Evolutionary conservation across 2,113 vertebrate species (phyloP).

Genomic region (Anolis carolinensis): DNA sequence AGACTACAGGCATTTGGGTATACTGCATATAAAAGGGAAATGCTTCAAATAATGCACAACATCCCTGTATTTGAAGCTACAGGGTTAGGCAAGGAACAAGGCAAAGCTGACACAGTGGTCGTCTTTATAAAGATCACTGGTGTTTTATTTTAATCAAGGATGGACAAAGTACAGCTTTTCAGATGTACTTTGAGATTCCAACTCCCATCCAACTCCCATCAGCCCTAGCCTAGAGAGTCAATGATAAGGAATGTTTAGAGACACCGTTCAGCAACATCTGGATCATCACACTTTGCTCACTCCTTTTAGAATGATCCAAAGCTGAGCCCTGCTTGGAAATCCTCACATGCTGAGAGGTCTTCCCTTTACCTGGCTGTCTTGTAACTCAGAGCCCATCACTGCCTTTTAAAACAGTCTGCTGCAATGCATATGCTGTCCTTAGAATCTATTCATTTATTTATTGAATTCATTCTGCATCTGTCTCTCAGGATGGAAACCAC

Average conservation of each 20-base stretch:
- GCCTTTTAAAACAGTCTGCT: background rate
- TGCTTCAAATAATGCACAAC: background rate
- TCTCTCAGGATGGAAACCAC: too few relatives aligned
- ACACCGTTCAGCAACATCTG: too few relatives aligned
- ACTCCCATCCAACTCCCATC: too few relatives aligned
- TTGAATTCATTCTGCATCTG: too few relatives aligned
- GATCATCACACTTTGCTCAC: too few relatives aligned
- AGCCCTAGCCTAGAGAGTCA: too few relatives aligned
- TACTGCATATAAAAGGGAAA: background rate
- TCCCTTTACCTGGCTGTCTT: background rate
- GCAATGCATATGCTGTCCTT: background rate
- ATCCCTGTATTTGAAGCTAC: background rate
- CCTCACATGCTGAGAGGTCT: background rate
- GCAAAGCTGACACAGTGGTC: background rate
- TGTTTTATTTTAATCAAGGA: background rate
- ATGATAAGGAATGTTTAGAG: too few relatives aligned
- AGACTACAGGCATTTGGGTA: background rate
- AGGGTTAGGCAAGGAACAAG: too few relatives aligned
- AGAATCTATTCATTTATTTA: too few relatives aligned
- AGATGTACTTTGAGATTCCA: too few relatives aligned
- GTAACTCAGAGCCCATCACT: background rate
- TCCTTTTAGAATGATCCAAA: background rate
- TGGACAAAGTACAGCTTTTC: too few relatives aligned
- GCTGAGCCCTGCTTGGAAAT: background rate
- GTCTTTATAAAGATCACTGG: background rate